Conservation (phyloP, 2,888 invertebrate species). For the Cephalotes varians region DNA sequence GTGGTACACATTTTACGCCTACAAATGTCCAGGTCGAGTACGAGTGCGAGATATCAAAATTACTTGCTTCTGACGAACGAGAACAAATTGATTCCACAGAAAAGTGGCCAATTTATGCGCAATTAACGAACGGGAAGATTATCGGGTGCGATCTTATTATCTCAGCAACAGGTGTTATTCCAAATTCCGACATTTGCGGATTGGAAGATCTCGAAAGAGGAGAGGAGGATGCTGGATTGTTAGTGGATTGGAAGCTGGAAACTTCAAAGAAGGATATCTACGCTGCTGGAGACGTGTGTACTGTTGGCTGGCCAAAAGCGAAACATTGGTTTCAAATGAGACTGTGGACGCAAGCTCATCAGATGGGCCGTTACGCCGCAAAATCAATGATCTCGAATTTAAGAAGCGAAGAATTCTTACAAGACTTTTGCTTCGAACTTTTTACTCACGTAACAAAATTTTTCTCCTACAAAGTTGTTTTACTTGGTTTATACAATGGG, state of each 20-base stretch:
- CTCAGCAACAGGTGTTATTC: slow-evolving; percentile 97
- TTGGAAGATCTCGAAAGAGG: slow-evolving; percentile 87
- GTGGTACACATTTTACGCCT: slow-evolving; percentile 87
- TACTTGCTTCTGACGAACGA: slow-evolving; percentile 89
- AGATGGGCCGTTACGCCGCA: slow-evolving; percentile 98
- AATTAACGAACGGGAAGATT: slow-evolving; percentile 90
- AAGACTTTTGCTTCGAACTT: slow-evolving; percentile 98
- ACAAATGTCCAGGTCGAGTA: slow-evolving; percentile 86
- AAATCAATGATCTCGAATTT: slow-evolving; percentile 92
- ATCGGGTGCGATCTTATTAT: slow-evolving; percentile 96
- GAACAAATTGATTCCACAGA: slow-evolving; percentile 78
- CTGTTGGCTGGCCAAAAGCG: slow-evolving; percentile 92
- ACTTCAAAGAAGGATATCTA: slow-evolving; percentile 93
- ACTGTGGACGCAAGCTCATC: slow-evolving; percentile 98
- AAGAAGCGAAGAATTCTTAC: slow-evolving; percentile 89
- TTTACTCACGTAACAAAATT: slow-evolving; percentile 98
- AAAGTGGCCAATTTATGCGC: slow-evolving; percentile 91
- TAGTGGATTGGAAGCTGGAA: slow-evolving; percentile 94
- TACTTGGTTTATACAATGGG: slow-evolving; percentile 97
- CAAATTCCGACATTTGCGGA: slow-evolving; percentile 88
- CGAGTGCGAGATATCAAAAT: slow-evolving; percentile 86
- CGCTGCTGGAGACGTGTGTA: slow-evolving; percentile 98
- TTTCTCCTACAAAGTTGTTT: slow-evolving; percentile 96
- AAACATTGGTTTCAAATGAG: slow-evolving; percentile 97
- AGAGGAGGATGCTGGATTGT: slow-evolving; percentile 92